Base-by-base conservation (phyloP, 1,140 invertebrate species). In the Diplogasteroides magnus region DNA sequence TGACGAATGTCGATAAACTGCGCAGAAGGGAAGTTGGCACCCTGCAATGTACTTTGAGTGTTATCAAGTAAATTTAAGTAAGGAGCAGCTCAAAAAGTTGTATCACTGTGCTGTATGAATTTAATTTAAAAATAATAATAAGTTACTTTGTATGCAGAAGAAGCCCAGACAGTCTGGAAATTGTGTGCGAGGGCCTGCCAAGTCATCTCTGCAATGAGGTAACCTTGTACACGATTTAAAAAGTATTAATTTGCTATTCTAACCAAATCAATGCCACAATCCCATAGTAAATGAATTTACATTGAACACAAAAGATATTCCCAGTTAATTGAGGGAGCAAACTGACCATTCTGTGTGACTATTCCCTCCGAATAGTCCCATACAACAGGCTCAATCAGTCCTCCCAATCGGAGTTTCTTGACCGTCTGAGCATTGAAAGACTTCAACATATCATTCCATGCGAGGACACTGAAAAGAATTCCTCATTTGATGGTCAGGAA, bases 381-480 rank as follows among this genome's bases (percentile, higher is more conserved):
- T 27, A 73, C 72, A 29, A 73, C 72, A 0, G 72, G 72, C 61
- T 73, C 31, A 31, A 73, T 55, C 1, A 72, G 32, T n/a, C 31
- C 19, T 15, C 70, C 70, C 15, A 73, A 29, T 59, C 64, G 48
- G 2, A 70, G 37, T 25, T 70, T 62, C 65, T 73, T 73, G 37
- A 71, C 66, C 15, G 70, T 25, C 48, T 55, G 67, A 31, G 31
- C 23, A 31, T 70, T 48, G 29, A 73, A 69, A 23, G 64, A 61
- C 37, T 73, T 73, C 27, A 73, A 32, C 72, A 73, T 73, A 73
- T 73, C 72, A 27, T 73, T 68, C 72, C 72, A 73, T 0, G 69
- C 69, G 15, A 73, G 63, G 15, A 73, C 59, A 64, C 67, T 72
- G 28, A 32, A 62, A 67, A 55, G 6, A 61, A 61, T 61, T 61